phyloP scores from a whole-genome alignment of 2,888 invertebrate genomes.

The Hetaerina titia region DNA sequence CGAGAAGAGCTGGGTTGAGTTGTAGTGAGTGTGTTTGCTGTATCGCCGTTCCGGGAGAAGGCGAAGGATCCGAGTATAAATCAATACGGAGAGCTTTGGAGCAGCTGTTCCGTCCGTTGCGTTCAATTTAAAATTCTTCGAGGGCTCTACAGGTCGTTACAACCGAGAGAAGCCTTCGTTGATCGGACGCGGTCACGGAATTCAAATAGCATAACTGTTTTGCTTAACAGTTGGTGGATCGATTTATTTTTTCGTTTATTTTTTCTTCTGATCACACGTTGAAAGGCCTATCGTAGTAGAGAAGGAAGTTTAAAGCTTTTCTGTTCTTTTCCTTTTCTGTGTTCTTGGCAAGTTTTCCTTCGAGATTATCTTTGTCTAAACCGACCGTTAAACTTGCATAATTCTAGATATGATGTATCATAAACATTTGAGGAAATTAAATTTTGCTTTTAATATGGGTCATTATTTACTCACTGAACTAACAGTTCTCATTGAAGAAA shows the following conservation, averaged over 20 bases:
- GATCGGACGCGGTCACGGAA: constrained; percentile 27
- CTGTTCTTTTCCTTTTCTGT: no score
- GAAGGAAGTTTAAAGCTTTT: no score
- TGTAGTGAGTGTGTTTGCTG: constrained; percentile 52
- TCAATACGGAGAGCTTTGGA: constrained; percentile 55
- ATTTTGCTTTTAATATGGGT: no score
- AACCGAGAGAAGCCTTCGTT: background rate
- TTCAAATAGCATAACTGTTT: background rate
- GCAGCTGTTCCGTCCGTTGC: constrained; percentile 51
- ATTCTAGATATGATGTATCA: no score
- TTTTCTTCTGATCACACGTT: background rate
- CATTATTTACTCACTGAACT: no score
- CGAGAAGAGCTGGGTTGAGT: background rate
- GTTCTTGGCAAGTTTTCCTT: no score
- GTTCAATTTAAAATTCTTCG: constrained; percentile 54
- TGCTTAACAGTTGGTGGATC: background rate
- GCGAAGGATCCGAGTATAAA: constrained; percentile 60
- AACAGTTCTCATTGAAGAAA: no score
- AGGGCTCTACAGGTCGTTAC: constrained; percentile 60
- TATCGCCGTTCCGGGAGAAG: constrained; percentile 48
- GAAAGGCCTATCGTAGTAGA: background rate
- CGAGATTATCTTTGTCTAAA: no score
- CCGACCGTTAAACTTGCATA: no score
- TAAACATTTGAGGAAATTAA: no score
- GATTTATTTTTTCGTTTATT: background rate